These are phyloP conservation scores for Platysternon megacephalum DNA, from an alignment of 2,113 vertebrate species.

Conservation along the genomic window DNA sequence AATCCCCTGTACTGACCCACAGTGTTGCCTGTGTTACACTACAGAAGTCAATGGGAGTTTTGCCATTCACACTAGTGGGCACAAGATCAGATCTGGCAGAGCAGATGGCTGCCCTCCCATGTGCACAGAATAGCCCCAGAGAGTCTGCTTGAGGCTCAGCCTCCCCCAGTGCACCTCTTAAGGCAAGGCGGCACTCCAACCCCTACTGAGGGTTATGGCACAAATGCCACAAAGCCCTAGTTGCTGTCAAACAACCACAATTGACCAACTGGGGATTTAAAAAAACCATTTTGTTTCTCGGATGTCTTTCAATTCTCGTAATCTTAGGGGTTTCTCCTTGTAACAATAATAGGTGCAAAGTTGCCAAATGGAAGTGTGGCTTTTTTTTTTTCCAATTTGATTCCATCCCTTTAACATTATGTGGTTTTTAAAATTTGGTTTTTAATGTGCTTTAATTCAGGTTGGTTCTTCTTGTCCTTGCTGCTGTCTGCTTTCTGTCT, in stretches of 20 bases:
- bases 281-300: neutral
- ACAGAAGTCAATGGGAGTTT: no score
- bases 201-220: neutral
- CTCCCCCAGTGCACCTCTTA: neutral
- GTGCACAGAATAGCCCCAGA: no score
- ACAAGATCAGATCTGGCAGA: no score
- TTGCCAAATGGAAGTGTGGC: neutral
- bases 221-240: neutral
- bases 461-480: rapidly evolving
- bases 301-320: neutral
- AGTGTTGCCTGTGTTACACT: no score
- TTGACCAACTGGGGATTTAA: neutral
- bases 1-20: no score
- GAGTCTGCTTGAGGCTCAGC: neutral
- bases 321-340: neutral
- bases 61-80: no score
- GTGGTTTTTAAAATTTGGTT: neutral
- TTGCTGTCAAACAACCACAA: neutral
- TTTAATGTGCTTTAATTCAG: neutral
- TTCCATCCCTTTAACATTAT: neutral
- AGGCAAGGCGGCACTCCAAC: neutral
- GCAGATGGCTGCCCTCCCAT: no score
- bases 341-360: neutral
- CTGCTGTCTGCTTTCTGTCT: neutral
- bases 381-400: rapidly evolving